phyloP scores from a whole-genome alignment of 1,140 invertebrate genomes.

The Nymphalis io region DNA sequence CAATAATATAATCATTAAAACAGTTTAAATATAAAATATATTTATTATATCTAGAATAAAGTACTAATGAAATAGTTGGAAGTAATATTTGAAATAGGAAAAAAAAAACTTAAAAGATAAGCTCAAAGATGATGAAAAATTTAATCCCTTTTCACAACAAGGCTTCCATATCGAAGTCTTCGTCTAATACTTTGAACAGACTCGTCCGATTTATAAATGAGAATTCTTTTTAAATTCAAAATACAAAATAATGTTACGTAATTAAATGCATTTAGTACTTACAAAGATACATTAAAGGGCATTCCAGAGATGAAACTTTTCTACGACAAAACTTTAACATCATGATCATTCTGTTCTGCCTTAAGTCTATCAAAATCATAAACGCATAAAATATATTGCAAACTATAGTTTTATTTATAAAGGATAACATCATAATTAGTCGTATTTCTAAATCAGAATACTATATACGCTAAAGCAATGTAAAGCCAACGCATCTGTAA shows the following conservation, averaged over 20 bases:
- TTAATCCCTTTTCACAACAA: constrained; percentile 53
- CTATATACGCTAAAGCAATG: neutral
- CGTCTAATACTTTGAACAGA: constrained; percentile 30
- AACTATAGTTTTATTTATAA: no score
- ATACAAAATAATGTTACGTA: neutral
- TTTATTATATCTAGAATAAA: neutral
- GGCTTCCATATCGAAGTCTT: constrained; percentile 46
- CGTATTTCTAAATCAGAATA: neutral
- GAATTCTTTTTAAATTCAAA: neutral
- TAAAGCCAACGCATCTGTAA: constrained; percentile 17
- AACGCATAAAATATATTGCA: no score
- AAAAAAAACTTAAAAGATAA: constrained; percentile 28
- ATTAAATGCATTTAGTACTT: no score
- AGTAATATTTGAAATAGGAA: constrained; percentile 19
- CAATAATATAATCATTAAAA: no score
- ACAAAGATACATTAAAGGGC: no score
- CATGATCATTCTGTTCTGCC: no score
- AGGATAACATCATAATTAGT: neutral
- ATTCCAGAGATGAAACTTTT: no score
- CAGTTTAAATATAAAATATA: neutral
- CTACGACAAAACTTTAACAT: no score
- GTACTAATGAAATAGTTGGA: constrained; percentile 6
- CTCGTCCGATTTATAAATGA: constrained; percentile 29
- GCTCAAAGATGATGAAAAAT: constrained; percentile 51
- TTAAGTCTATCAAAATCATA: no score